Conservation (phyloP, 1,140 invertebrate species). For the Zaprionus davidi region DNA sequence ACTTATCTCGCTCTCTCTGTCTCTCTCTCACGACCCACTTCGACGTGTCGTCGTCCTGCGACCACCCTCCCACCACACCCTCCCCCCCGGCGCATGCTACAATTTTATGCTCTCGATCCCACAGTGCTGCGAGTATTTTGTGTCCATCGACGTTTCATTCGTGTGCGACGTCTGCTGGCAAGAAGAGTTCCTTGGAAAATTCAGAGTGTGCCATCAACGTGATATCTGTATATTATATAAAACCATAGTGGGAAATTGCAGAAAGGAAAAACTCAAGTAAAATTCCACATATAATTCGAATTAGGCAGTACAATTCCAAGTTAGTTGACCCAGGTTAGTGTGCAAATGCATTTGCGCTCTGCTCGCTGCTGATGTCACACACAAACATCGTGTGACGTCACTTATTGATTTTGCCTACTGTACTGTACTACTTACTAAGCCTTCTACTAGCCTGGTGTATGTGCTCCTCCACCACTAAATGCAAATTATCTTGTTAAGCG, state of each 20-base stretch:
- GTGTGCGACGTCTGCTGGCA: constrained; percentile 49
- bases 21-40: constrained; percentile 4
- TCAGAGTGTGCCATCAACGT: background rate
- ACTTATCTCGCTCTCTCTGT: constrained; percentile 11
- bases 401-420: constrained; percentile 52
- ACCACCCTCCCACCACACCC: background rate
- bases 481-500: background rate
- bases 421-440: constrained; percentile 32
- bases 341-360: background rate
- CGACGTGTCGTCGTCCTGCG: background rate
- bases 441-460: constrained; percentile 14
- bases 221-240: constrained; percentile 23
- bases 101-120: constrained; percentile 53
- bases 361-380: constrained; percentile 41
- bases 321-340: constrained; percentile 52
- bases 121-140: constrained; percentile 29
- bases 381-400: constrained; percentile 41
- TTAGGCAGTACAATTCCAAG: constrained; percentile 16
- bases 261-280: background rate
- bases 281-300: background rate
- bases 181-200: constrained; percentile 21
- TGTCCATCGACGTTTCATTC: constrained; percentile 53
- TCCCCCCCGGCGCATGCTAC: constrained; percentile 2
- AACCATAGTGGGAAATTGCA: background rate
- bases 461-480: constrained; percentile 13